These are phyloP conservation scores for Xylota segnis DNA, from an alignment of 2,888 invertebrate species.

Conservation along the genomic window DNA sequence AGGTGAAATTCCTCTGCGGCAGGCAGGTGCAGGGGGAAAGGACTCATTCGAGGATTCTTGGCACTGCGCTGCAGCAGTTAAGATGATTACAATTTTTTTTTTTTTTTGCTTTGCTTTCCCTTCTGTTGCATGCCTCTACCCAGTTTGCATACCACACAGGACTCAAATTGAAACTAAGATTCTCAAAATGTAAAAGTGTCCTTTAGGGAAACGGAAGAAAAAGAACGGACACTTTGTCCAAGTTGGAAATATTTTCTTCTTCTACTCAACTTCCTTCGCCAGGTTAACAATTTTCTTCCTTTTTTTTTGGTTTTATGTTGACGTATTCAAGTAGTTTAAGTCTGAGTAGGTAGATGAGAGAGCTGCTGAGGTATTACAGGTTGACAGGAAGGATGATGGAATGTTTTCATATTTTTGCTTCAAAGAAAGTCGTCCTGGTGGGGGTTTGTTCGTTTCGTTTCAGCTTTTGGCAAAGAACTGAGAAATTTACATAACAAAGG, in stretches of 20 bases:
- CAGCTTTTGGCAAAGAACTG: background rate
- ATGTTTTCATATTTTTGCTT: background rate
- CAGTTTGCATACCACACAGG: constrained; percentile 18
- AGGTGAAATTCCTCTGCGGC: background rate
- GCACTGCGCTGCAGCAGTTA: constrained; percentile 40
- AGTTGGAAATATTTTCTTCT: constrained; percentile 9
- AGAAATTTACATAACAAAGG: constrained; percentile 22
- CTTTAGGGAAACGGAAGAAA: background rate
- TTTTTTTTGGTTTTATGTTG: background rate
- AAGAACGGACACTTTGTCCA: constrained; percentile 6
- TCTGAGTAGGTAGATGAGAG: background rate
- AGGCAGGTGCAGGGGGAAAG: background rate
- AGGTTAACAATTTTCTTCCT: background rate
- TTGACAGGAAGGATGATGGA: constrained; percentile 22
- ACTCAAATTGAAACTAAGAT: constrained; percentile 21
- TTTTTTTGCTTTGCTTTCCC: background rate
- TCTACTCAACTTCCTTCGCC: constrained; percentile 8
- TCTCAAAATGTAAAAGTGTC: constrained; percentile 20
- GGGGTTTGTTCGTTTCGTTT: background rate
- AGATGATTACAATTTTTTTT: constrained; percentile 51
- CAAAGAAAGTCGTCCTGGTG: background rate
- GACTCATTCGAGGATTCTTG: constrained; percentile 25
- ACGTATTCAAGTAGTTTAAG: background rate
- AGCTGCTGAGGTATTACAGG: background rate
- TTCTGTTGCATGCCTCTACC: background rate